Conservation (phyloP, 2,113 vertebrate species). For the Hipposideros armiger region DNA sequence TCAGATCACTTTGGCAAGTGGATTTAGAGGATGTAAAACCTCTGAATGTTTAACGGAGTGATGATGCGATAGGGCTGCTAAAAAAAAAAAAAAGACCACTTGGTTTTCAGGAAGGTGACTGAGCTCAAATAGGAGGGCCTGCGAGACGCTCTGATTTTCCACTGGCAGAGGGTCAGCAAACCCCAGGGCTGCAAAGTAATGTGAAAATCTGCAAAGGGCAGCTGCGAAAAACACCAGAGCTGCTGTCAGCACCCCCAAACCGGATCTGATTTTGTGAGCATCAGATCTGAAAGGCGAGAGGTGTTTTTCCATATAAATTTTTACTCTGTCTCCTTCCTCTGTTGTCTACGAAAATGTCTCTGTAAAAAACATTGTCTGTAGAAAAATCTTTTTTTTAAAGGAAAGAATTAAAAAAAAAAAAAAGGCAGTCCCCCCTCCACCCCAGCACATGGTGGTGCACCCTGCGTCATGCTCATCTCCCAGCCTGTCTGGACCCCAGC, state of each 20-base stretch:
- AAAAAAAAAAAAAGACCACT: too few species aligned
- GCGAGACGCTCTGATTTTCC: not conserved
- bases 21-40: not conserved
- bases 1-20: not conserved
- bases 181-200: not conserved
- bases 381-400: not conserved
- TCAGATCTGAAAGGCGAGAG: not conserved
- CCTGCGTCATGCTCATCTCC: not conserved
- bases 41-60: not conserved
- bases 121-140: not conserved
- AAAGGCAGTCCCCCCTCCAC: not conserved
- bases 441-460: not conserved
- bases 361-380: too few species aligned
- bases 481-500: slow-evolving; percentile 59
- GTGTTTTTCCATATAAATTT: slow-evolving; percentile 33
- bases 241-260: not conserved
- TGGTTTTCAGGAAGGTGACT: not conserved
- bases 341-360: not conserved
- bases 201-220: slow-evolving; percentile 30
- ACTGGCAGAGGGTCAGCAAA: not conserved
- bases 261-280: slow-evolving; percentile 47
- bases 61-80: not conserved
- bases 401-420: not conserved
- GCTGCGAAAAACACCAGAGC: not conserved
- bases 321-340: slow-evolving; percentile 23